Base-by-base conservation (phyloP, 2,888 invertebrate genomes). In the Xanthia icteritia region DNA sequence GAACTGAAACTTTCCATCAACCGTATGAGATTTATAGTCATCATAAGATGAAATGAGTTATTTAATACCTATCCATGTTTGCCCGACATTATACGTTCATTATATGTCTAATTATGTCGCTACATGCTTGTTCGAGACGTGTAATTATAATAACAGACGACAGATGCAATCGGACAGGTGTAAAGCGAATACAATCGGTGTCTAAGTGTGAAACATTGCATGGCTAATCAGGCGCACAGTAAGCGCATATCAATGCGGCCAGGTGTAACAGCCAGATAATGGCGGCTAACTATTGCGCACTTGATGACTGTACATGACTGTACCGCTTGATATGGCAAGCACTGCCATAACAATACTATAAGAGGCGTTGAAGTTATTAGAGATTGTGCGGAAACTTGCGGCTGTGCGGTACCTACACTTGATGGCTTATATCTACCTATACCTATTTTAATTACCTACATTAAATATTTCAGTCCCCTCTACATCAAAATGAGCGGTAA, bases 181-280 rank as follows among this genome's bases (percentile, higher is more conserved):
- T 90, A 87, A 90, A 87, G 84, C 79, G 70, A 81, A 86, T 78
- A 91, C 91, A 92, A 92, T 93, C 90, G 89, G 81, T 87, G 91
- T 92, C 89, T 89, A 87, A 92, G 89, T 89, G 88, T 90, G 89
- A 91, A 90, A 90, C 90, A 89, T 89, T 92, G 92, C 90, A 90
- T 90, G 92, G 86, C 88, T 94, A 94, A 93, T 94, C 93, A 94
- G 91, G 89, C 91, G 92, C 91, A 90, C 88, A 90, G 89, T 87
- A 88, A 91, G 90, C 90, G 92, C 94, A 93, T 94, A 93, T 94
- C 92, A 91, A 93, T 92, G 92, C 94, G 88, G 79, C 91, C 94
- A 94, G 93, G 94, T 95, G 95, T 93, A 90, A 90, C 87, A 82
- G 82, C 80, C 82, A 93, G 94, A 95, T 95, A 95, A 93, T 92